Base-by-base conservation (phyloP, 2,113 vertebrate species). In the Ramphastos sulfuratus region DNA sequence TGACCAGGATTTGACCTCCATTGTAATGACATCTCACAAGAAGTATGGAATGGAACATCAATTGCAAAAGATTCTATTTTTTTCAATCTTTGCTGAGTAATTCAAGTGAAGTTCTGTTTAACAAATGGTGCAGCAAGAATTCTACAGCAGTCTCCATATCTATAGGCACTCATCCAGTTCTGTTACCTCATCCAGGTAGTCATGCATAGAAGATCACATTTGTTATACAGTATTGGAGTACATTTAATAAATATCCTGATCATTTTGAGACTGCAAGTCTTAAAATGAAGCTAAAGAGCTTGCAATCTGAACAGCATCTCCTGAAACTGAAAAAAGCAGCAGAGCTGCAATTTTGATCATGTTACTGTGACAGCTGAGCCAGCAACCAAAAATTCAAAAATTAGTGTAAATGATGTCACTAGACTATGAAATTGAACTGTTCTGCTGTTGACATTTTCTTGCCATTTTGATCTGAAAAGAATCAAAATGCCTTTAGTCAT, bases 401-500 rank as follows among this genome's bases (percentile, higher is more conserved):
- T 95, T 85, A 85, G 69, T 74, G 72, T 92, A 93, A 90, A 83
- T 82, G 21, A 93, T 90, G 64, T 82, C 75, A 87, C 42, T 77
- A 79, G 84, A 79, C 84, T 92, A 76, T 67, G 84, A 95, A 94
- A 93, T 87, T 92, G 35, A 85, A 31, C 82, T 80, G 20, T 73
- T 89, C n/a, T 87, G 56, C 50, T 93, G 66, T 96, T 93, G 91
- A 89, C 56, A 80, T 92, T 95, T 94, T 92, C 82, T 82, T 89
- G 52, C 56, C 72, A 74, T 94, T 96, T 95, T 83, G 72, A 82
- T 88, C 56, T 89, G 56, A 93, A 82, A 95, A 91, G 72, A 95
- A 80, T 77, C 69, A 91, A 89, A 89, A 94, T 90, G 56, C 46
- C 56, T 93, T 85, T 73, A 85, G 75, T 80, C 14, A 91, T 91